Evolutionary conservation across 1,140 invertebrate species (phyloP), one percentile per base, ranked within the genome.

Genomic region (Conus betulinus): DNA sequence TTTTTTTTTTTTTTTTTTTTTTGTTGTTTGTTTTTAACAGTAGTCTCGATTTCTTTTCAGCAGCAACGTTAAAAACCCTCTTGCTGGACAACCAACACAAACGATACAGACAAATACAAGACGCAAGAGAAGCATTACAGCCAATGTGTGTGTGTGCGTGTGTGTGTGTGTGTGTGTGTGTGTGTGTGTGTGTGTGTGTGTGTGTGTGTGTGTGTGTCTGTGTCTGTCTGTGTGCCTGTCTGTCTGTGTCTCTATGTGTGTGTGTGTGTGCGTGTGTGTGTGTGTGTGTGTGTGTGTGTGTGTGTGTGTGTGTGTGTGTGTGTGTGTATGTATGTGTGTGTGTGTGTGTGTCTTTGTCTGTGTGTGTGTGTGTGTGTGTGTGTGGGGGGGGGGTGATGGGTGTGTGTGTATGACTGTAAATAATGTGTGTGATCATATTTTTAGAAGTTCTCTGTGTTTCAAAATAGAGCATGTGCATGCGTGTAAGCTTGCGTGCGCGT

Each of bases 241-340:
- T 78, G 76, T 78, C 6, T 78, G 76, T 78, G 8, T 78, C 25
- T 78, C 3, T 39, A 6, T 39, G 0, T 78, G 10, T 78, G 27
- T 78, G 8, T 78, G 6, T 78, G 76, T 78, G 25, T 78, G 76
- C 39, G 0, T 78, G 8, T 78, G 27, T 78, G 25, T 78, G 8
- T 78, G 25, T 78, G 8, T 78, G 76, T 78, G 76, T 78, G 76
- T 78, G 25, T 78, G 17, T 78, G 76, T 17, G 5, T 78, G 76
- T 78, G 27, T 78, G 76, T 78, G 27, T 78, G 76, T 78, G 27
- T 78, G 25, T 78, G 27, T 78, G 76, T 78, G n/a, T 78, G 76
- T 78, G 27, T 78, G 76, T 78, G 27, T 78, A 10, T 71, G 67
- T 23, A 0, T 71, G 13, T 71, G 13, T 71, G 67, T 71, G 67